Percentiles rank a stretch among this genome's conserved stretches.
These are phyloP conservation scores for Polydesmus complanatus DNA, from an alignment of 2,888 invertebrate genomes.

Conservation along the genomic window DNA sequence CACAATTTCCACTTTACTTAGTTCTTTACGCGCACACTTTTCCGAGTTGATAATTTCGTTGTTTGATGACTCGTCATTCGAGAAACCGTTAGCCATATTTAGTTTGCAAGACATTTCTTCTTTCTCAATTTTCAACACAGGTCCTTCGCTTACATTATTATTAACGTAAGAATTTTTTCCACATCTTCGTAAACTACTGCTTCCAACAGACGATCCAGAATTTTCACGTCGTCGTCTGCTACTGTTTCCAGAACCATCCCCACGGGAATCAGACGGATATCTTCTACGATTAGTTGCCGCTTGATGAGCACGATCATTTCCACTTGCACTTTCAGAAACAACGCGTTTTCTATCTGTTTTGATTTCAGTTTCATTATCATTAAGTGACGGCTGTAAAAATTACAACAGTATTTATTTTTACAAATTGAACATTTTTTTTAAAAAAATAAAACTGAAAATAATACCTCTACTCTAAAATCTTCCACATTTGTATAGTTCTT, in stretches of 20 bases:
- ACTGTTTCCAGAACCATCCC: not conserved
- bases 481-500: slow-evolving; percentile 72
- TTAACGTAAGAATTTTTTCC: too few relatives aligned
- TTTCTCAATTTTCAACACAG: too few relatives aligned
- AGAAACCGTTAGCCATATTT: too few relatives aligned
- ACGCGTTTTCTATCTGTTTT: not conserved
- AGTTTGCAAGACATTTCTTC: too few relatives aligned
- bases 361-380: not conserved
- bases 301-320: not conserved
- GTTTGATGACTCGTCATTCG: too few relatives aligned
- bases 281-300: not conserved
- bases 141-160: too few relatives aligned
- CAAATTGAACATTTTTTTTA: not conserved
- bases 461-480: slow-evolving; percentile 47
- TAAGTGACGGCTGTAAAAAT: slow-evolving; percentile 7
- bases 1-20: not conserved
- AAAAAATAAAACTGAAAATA: not conserved
- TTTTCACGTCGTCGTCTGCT: not conserved
- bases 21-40: too few relatives aligned
- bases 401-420: too few relatives aligned
- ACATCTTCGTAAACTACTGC: too few relatives aligned
- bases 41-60: too few relatives aligned
- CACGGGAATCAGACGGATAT: slow-evolving; percentile 11
- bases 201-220: too few relatives aligned
- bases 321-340: not conserved